A percentile compares a stretch with the other conserved stretches of the same genome.
Evolutionary conservation across 2,113 vertebrate genomes (phyloP).

Genomic region (Rhynchomys soricoides): DNA sequence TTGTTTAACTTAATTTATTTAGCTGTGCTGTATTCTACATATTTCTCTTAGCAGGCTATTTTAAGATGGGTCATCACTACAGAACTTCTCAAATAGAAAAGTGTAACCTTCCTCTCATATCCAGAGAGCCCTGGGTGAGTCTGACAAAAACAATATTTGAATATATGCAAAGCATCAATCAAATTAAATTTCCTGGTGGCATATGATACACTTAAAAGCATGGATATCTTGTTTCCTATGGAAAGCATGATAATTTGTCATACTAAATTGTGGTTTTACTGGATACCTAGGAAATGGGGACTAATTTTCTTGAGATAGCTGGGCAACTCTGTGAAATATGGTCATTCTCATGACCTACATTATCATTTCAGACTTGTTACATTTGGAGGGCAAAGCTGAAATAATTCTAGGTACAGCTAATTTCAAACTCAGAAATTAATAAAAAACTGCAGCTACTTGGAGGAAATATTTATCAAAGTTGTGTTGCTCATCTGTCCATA

Average conservation of each 20-base stretch:
- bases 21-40: background rate
- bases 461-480: background rate
- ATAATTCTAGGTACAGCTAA: background rate
- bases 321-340: background rate
- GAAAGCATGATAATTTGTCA: constrained; percentile 53
- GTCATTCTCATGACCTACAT: background rate
- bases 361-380: background rate
- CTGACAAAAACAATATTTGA: constrained; percentile 53
- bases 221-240: constrained; percentile 44
- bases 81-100: background rate
- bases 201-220: constrained; percentile 22
- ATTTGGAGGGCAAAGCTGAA: background rate
- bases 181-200: constrained; percentile 56
- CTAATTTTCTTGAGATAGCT: background rate
- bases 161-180: constrained; percentile 54
- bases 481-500: background rate
- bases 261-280: constrained; percentile 31
- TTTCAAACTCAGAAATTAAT: constrained; percentile 22
- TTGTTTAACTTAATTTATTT: background rate
- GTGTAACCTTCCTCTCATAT: background rate
- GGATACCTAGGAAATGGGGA: background rate
- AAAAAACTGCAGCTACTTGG: background rate
- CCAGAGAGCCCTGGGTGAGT: background rate
- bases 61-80: background rate
- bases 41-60: background rate